Base-by-base conservation (phyloP, 1,140 invertebrate species). In the Drosophila pallidifrons region DNA sequence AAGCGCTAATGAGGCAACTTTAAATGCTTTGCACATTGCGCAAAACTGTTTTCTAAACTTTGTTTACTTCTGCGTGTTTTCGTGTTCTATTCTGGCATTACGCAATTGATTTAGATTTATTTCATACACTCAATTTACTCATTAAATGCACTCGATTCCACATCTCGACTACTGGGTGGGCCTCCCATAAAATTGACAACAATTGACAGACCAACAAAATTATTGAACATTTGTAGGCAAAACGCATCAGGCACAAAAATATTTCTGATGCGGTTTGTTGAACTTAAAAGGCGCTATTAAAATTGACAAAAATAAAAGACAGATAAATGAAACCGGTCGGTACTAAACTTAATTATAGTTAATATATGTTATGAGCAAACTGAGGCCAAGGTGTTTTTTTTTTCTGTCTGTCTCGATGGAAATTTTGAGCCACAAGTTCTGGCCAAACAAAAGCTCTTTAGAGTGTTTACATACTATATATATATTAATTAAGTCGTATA, bases 251-350 rank as follows among this genome's bases (percentile, higher is more conserved):
- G 47, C 58, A 60, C 28, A 41, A 6, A 54, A 58, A 75, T 55
- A 57, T 72, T 66, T 63, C 20, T 25, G 13, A 28, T 15, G 59
- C 74, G 68, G 83, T 83, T 87, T 88, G 64, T 81, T 88, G 83
- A 87, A 87, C 83, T 73, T 78, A 46, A 32, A 35, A 61, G 2
- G 16, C 57, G 30, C 20, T 16, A 11, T 7, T 0, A 46, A 65
- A 61, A 41, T 51, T 35, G 8, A 20, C 15, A 47, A 78, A 51
- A 13, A 20, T 10, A 60, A 46, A 6, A 7, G 8, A 47, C 15
- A 57, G 41, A 15, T 47, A 32, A 46, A 13, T 45, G 7, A 63
- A 83, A 88, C 82, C 79, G 83, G 82, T 88, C 68, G 55, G 54
- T 35, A 32, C 51, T 51, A 82, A 41, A 77, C 68, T 82, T 64